These are phyloP conservation scores for Poeciliopsis presidionis DNA, from an alignment of 2,797 vertebrate species.

Conservation along the genomic window DNA sequence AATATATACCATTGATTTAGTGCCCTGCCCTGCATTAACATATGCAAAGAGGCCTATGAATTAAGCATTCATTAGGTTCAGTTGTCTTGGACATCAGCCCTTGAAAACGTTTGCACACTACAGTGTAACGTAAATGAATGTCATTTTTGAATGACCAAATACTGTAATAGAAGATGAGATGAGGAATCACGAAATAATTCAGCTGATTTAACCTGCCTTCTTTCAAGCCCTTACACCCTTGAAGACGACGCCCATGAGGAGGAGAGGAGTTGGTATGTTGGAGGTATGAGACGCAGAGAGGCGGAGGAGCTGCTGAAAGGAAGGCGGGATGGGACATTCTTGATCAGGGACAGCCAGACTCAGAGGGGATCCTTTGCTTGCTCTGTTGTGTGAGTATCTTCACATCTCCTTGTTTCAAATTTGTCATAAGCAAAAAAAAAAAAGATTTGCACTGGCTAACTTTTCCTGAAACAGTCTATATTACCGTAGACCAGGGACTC, in stretches of 20 bases:
- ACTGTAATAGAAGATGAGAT: not conserved
- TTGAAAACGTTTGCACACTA: not conserved
- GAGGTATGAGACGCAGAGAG: slow-evolving; percentile 88
- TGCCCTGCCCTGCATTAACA: too few species aligned
- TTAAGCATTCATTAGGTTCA: not conserved
- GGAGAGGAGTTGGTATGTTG: slow-evolving; percentile 91
- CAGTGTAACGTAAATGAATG: not conserved
- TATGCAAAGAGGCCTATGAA: too few species aligned
- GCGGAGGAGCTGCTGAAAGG: slow-evolving; percentile 90
- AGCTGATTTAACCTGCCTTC: not conserved
- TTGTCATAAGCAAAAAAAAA: not conserved
- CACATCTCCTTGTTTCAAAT: not conserved
- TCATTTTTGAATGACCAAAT: not conserved
- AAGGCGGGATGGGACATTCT: slow-evolving; percentile 88
- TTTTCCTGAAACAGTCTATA: not conserved
- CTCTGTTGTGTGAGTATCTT: slow-evolving; percentile 90
- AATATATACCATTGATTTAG: too few species aligned
- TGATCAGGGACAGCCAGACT: slow-evolving; percentile 91
- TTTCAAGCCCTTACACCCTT: slow-evolving; percentile 86
- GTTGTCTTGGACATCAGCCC: not conserved
- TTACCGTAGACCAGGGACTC: not conserved
- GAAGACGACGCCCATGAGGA: slow-evolving; percentile 86
- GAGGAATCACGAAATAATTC: too few species aligned
- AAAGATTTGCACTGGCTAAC: not conserved
- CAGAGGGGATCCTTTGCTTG: slow-evolving; percentile 92